Evolutionary conservation across 37 sponge, comb jelly and placozoan genomes (phyloP).

Genomic region (Theonella swinhoei): DNA sequence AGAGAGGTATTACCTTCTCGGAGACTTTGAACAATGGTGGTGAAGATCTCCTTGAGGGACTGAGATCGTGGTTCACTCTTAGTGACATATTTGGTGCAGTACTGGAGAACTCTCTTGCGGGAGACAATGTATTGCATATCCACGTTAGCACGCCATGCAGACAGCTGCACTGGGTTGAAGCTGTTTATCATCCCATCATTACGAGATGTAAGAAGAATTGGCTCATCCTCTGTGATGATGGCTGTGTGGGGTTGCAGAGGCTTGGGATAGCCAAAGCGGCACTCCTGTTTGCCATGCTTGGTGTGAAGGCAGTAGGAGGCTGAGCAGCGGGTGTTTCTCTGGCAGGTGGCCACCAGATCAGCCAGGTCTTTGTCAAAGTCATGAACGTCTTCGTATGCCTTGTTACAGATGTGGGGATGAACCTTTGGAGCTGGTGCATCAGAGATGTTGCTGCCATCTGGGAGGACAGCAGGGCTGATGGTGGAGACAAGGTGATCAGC

Average conservation of each 20-base stretch:
- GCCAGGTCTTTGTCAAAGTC: constrained; percentile 20
- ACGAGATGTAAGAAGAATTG: constrained; percentile 45
- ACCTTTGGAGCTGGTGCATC: constrained; percentile 43
- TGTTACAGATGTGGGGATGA: constrained; percentile 41
- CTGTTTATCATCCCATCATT: constrained; percentile 56
- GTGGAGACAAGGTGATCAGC: constrained; percentile 30
- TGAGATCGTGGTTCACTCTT: constrained; percentile 44
- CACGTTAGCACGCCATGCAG: no score
- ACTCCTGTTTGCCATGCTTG: constrained; percentile 28
- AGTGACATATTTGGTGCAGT: constrained; percentile 47
- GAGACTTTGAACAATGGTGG: no score
- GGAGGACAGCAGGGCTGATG: constrained; percentile 22
- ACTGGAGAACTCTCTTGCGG: constrained; percentile 16
- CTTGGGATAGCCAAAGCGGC: no score
- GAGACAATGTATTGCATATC: constrained; percentile 61
- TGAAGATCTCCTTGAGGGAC: constrained; percentile 42
- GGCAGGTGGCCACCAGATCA: constrained; percentile 54
- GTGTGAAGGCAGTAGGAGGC: constrained; percentile 33
- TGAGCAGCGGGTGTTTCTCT: constrained; percentile 56
- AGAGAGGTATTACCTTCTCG: no score
- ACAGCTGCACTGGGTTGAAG: no score
- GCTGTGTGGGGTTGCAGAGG: no score
- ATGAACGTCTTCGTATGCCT: neutral
- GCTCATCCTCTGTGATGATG: no score
- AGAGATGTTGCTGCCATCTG: constrained; percentile 19